Conservation (phyloP, 2,888 invertebrate genomes). For the Dinocampus coccinellae region DNA sequence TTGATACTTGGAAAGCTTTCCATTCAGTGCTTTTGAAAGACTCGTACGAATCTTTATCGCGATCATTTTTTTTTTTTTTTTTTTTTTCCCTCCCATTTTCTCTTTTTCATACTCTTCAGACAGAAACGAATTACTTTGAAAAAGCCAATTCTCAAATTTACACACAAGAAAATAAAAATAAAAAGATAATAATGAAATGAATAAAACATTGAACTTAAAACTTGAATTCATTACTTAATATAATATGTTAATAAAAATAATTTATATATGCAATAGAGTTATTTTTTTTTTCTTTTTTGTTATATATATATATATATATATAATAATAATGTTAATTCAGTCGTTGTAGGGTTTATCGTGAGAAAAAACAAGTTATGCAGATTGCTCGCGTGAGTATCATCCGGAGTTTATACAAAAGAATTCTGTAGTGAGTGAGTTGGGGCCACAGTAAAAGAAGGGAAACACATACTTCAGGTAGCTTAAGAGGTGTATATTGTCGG, state of each 20-base stretch:
- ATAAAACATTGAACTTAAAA: not conserved
- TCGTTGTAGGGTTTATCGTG: constrained; percentile 18
- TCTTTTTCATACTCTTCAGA: no score
- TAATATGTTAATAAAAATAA: not conserved
- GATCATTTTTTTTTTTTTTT: not conserved
- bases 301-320: no score
- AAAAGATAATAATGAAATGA: not conserved
- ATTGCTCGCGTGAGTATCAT: constrained; percentile 47
- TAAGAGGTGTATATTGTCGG: constrained; percentile 4
- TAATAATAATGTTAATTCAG: not conserved
- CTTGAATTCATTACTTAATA: not conserved
- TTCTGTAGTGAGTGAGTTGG: constrained; percentile 33
- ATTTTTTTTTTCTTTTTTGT: not conserved
- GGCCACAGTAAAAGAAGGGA: constrained; percentile 32
- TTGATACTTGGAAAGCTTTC: constrained; percentile 17
- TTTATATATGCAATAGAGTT: not conserved
- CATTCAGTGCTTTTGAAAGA: constrained; percentile 9
- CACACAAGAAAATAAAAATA: not conserved
- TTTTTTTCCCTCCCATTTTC: no score
- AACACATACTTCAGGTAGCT: constrained; percentile 18
- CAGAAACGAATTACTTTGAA: not conserved
- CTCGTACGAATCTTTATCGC: not conserved
- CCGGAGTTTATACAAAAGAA: constrained; percentile 35
- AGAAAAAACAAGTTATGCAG: constrained; percentile 44
- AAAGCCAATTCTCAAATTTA: not conserved